These are phyloP conservation scores for Tipula helvola DNA, from an alignment of 2,888 invertebrate genomes.

Conservation along the genomic window DNA sequence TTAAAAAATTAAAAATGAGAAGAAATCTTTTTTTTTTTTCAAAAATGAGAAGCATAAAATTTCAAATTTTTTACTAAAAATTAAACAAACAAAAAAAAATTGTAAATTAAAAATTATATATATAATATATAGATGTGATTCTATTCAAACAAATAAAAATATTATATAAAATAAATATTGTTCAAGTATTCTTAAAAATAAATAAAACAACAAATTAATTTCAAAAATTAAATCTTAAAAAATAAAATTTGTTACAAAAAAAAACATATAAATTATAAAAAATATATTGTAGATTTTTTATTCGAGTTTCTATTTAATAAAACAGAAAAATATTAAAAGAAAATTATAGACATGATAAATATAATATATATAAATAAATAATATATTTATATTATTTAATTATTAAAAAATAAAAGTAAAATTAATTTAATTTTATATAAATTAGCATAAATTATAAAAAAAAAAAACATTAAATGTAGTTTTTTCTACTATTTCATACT, in stretches of 20 bases:
- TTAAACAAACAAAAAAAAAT: neutral
- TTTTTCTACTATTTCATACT: constrained; percentile 14
- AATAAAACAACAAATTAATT: constrained; percentile 8
- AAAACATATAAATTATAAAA: constrained; percentile 12
- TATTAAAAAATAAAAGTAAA: neutral
- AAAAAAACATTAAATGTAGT: constrained; percentile 14
- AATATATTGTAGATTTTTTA: constrained; percentile 23
- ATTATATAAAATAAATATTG: neutral
- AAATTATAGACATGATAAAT: constrained; percentile 14
- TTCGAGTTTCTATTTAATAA: constrained; percentile 21
- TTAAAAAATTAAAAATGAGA: neutral
- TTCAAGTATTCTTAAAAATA: constrained; percentile 13
- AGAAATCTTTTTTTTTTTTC: neutral
- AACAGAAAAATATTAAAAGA: constrained; percentile 10
- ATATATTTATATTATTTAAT: neutral
- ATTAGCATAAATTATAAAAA: neutral
- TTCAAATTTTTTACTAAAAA: neutral
- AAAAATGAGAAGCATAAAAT: neutral
- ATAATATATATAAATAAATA: constrained; percentile 5
- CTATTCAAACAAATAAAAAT: neutral
- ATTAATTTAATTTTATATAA: neutral
- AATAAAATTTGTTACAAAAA: constrained; percentile 19
- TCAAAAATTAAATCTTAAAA: neutral
- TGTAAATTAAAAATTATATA: neutral
- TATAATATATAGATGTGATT: constrained; percentile 5